Evolutionary conservation across 2,797 vertebrate species (phyloP).

Genomic region (Liparis tanakae): DNA sequence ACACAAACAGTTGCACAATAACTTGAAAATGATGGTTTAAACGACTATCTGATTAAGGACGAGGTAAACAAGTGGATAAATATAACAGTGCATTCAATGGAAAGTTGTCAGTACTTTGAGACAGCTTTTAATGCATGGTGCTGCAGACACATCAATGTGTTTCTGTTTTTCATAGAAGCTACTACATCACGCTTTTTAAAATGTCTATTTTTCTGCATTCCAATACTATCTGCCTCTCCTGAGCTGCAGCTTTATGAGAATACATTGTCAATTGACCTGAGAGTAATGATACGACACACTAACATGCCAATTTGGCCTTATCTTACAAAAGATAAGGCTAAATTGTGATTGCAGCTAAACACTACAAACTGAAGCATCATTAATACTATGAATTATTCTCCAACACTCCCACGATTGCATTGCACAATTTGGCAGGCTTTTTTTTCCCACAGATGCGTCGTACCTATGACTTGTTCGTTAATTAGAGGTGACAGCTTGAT

Average conservation of each 20-base stretch:
- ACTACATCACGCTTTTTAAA: background rate
- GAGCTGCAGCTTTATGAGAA: slow-evolving; percentile 16
- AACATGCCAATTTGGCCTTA: no score
- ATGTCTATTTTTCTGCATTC: slow-evolving; percentile 3
- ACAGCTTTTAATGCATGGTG: background rate
- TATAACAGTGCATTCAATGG: background rate
- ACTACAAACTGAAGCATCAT: slow-evolving; percentile 11
- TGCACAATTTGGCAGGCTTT: slow-evolving; percentile 10
- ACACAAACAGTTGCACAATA: background rate
- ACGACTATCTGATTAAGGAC: background rate
- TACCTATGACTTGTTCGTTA: slow-evolving; percentile 50
- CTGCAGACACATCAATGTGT: background rate
- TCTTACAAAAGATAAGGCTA: background rate
- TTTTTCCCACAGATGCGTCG: slow-evolving; percentile 66
- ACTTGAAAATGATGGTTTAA: background rate
- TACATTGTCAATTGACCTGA: slow-evolving; percentile 14
- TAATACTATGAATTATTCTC: slow-evolving; percentile 7
- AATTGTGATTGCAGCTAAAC: slow-evolving; percentile 10
- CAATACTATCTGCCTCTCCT: slow-evolving; percentile 15
- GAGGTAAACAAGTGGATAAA: background rate
- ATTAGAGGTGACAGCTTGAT: slow-evolving; percentile 69
- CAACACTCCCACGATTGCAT: background rate
- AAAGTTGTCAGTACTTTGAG: background rate
- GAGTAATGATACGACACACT: background rate
- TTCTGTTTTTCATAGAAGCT: background rate